These are phyloP conservation scores for Telmatochromis sp. DNA, from an alignment of 2,113 vertebrate genomes.

Conservation along the genomic window DNA sequence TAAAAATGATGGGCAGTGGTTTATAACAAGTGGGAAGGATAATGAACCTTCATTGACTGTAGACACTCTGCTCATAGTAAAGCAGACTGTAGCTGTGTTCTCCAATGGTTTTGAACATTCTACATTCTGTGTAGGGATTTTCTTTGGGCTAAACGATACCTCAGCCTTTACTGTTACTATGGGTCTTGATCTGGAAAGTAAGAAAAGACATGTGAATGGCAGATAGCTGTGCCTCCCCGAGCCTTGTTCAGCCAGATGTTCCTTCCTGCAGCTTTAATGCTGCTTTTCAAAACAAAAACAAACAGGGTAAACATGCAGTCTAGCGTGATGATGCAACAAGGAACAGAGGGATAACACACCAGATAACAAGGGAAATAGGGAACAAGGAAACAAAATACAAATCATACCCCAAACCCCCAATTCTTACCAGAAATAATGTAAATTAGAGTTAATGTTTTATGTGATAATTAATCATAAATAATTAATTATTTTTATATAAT, in stretches of 20 bases:
- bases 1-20: neutral
- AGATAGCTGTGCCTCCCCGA: no score
- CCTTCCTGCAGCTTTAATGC: neutral
- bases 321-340: neutral
- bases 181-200: no score
- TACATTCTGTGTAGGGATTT: no score
- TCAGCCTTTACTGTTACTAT: neutral
- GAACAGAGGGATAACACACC: neutral
- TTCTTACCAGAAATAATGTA: fast-evolving
- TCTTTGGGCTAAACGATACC: neutral
- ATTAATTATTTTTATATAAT: neutral
- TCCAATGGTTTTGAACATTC: neutral
- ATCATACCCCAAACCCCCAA: neutral
- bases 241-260: no score
- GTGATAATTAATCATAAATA: neutral
- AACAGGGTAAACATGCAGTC: neutral
- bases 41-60: neutral
- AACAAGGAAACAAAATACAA: neutral
- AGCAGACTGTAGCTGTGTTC: neutral
- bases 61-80: neutral
- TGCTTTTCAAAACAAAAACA: neutral
- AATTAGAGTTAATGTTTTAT: neutral
- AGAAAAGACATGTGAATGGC: no score
- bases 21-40: neutral
- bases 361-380: neutral